Evolutionary conservation across 2,888 invertebrate genomes (phyloP).

Genomic region (Agrochola circellaris): DNA sequence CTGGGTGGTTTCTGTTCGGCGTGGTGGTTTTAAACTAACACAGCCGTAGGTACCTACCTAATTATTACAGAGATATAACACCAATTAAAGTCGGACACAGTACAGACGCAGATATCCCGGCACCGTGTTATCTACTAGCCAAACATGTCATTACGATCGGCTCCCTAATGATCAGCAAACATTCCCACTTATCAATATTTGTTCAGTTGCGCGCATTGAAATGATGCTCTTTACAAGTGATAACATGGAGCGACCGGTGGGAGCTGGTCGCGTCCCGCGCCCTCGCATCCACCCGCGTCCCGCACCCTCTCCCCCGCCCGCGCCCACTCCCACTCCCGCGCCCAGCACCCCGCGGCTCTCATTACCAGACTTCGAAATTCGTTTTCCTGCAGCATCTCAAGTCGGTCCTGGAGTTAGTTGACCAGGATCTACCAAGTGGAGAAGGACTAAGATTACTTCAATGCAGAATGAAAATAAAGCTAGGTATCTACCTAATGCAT

Average conservation of each 20-base stretch:
- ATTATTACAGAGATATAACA: not conserved
- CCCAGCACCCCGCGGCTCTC: no score
- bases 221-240: slow-evolving; percentile 1
- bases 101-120: not conserved
- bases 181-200: slow-evolving; percentile 28
- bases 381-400: not conserved
- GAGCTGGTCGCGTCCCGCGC: not conserved
- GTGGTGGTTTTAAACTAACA: not conserved
- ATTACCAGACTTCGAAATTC: not conserved
- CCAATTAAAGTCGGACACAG: not conserved
- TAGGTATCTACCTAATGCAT: not conserved
- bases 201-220: slow-evolving; percentile 19
- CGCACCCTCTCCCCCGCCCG: no score
- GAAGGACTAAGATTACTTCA: not conserved
- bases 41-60: not conserved
- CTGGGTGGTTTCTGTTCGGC: not conserved
- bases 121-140: slow-evolving; percentile 4
- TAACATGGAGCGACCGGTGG: not conserved
- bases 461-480: not conserved
- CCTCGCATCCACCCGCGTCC: not conserved
- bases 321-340: no score
- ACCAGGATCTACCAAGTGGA: not conserved
- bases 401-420: not conserved
- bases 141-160: slow-evolving; percentile 23
- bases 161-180: slow-evolving; percentile 43